Evolutionary conservation across 2,888 invertebrate genomes (phyloP), one percentile per base, ranked within the genome.

Genomic region (Phortica magna): DNA sequence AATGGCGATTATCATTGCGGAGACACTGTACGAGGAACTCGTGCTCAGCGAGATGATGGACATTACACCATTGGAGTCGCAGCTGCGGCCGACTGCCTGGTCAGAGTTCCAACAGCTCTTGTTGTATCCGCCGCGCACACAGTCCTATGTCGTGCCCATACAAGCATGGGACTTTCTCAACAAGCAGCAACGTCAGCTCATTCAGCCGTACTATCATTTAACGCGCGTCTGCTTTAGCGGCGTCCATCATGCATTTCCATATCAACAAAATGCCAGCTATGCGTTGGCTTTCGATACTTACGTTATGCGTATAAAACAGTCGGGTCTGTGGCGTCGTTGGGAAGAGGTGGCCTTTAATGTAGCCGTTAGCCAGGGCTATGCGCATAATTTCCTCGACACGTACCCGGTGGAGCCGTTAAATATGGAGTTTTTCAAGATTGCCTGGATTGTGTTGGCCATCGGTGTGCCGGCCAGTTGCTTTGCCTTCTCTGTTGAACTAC

Each of bases 251-350:
- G 80, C 82, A 3, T 83, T 80, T 79, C 91, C 85, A 55, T 79
- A 85, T 79, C 81, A 61, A 12, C n/a, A 43, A 12, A 76, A 86
- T 48, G 83, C 85, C 0, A 76, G 75, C 9, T 88, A 89, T 61
- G 80, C 78, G 1, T 7, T 10, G 0, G 41, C 80, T 0, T 71
- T 91, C 57, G 76, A 89, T 65, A 75, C 77, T 0, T 89, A 89
- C 19, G 80, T 89, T 31, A 19, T 89, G 17, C 53, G 80, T 19
- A 75, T 84, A 0, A 79, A 78, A 41, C 83, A 89, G 64, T 80
- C 90, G 3, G 90, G 90, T 0, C 80, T 91, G 7, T 90, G 91
- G 89, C 7, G 75, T 0, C 78, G 86, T 43, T 91, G 91, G 91
- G 83, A 90, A 73, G 87, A 90, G 9, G 79, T 85, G 57, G 87